Evolutionary conservation across 1,140 invertebrate genomes (phyloP).

Genomic region (Apis dorsata): DNA sequence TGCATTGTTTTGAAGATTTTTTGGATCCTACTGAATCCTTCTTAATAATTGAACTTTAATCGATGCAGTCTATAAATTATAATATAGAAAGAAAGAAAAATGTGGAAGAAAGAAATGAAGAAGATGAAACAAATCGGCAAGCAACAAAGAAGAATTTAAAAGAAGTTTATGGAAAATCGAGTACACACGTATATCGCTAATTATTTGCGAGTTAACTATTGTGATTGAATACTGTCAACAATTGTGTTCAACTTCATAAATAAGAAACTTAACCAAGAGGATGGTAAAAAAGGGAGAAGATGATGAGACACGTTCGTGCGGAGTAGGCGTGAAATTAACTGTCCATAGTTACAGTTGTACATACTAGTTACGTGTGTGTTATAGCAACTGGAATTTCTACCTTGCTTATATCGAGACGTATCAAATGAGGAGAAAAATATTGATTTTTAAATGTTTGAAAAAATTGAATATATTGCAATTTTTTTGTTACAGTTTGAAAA

Average conservation of each 20-base stretch:
- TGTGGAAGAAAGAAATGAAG: background rate
- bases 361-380: constrained; percentile 56
- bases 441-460: too few species aligned
- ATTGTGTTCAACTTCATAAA: constrained; percentile 74
- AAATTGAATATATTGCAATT: background rate
- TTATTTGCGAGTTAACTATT: constrained; percentile 61
- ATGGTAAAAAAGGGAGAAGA: background rate
- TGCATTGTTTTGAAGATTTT: background rate
- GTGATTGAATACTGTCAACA: constrained; percentile 70
- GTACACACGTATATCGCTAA: constrained; percentile 44
- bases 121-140: background rate
- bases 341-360: constrained; percentile 50
- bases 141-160: background rate
- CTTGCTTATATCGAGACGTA: constrained; percentile 33
- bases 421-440: constrained; percentile 10
- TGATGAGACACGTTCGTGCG: constrained; percentile 34
- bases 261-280: constrained; percentile 57
- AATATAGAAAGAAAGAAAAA: background rate
- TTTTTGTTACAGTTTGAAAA: background rate
- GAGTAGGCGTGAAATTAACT: constrained; percentile 32
- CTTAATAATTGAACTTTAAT: background rate
- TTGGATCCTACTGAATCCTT: background rate
- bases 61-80: background rate
- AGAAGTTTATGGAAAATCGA: background rate
- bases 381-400: constrained; percentile 48